Conservation (phyloP, 2,888 invertebrate species). For the Aspidiotus rigidus region DNA sequence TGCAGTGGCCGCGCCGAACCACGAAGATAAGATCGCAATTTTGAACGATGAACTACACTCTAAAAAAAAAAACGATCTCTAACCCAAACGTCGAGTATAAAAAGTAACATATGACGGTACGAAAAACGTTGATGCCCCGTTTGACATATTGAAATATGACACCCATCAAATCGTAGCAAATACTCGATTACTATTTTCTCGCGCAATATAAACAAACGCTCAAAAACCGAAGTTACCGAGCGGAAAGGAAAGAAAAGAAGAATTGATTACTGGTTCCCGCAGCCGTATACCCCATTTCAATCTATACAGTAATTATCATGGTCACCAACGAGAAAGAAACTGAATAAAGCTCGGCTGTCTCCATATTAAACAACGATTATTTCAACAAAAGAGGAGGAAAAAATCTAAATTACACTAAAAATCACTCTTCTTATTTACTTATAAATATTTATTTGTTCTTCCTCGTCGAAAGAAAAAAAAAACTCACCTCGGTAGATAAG, state of each 20-base stretch:
- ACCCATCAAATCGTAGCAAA: not conserved
- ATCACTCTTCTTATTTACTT: not conserved
- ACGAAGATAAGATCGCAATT: too few species aligned
- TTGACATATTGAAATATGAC: constrained; percentile 5
- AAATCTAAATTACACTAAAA: constrained; percentile 2
- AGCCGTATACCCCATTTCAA: constrained; percentile 26
- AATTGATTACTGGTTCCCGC: constrained; percentile 13
- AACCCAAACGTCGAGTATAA: not conserved
- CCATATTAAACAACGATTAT: not conserved
- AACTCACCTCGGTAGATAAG: too few species aligned
- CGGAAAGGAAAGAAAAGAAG: not conserved
- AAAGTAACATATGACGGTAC: not conserved
- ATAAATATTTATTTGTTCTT: too few species aligned
- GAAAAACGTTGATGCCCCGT: not conserved
- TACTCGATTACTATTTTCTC: not conserved
- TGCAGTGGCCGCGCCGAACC: too few species aligned
- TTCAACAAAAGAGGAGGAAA: not conserved
- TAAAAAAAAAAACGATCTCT: too few species aligned
- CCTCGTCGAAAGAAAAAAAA: too few species aligned
- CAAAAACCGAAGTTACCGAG: not conserved
- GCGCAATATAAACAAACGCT: constrained; percentile 1
- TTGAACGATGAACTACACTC: too few species aligned
- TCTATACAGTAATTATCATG: constrained; percentile 22
- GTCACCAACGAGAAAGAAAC: constrained; percentile 21
- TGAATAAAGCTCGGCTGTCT: not conserved